Conservation (phyloP, 2,888 invertebrate genomes). For the Caprella mutica region DNA sequence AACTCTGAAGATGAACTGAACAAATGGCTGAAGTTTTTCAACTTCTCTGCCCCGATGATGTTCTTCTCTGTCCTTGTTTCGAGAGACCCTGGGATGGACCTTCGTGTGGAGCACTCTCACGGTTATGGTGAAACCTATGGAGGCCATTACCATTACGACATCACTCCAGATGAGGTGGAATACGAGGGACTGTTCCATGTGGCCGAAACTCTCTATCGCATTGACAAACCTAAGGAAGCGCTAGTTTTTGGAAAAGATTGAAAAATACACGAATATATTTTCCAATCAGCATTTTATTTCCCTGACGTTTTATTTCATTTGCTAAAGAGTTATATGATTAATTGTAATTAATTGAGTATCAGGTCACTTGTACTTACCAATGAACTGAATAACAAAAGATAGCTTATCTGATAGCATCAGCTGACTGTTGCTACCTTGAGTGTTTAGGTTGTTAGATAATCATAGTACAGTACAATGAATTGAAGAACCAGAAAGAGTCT, state of each 20-base stretch:
- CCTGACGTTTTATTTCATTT: too few species aligned
- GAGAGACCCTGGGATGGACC: conserved; percentile 69
- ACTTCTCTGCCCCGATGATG: conserved; percentile 77
- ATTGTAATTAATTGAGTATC: too few species aligned
- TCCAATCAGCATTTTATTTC: too few species aligned
- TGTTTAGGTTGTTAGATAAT: too few species aligned
- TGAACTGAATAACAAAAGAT: too few species aligned
- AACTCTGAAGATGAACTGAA: conserved; percentile 61
- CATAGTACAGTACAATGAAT: too few species aligned
- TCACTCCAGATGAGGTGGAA: conserved; percentile 70
- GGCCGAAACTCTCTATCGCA: conserved; percentile 58
- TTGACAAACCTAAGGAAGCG: conserved; percentile 58
- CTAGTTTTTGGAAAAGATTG: conserved; percentile 66
- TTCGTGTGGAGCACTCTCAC: conserved; percentile 92
- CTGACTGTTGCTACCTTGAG: too few species aligned
- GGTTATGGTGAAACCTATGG: conserved; percentile 70
- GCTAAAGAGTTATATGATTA: too few species aligned
- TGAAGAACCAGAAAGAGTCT: too few species aligned
- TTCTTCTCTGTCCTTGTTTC: conserved; percentile 79
- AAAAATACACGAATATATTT: background rate
- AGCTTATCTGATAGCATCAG: too few species aligned
- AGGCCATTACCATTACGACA: conserved; percentile 95
- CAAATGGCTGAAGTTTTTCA: conserved; percentile 79
- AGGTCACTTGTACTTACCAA: too few species aligned
- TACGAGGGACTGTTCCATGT: conserved; percentile 82